Evolutionary conservation across 1,140 invertebrate species (phyloP).

Genomic region (Eupeodes corollae): DNA sequence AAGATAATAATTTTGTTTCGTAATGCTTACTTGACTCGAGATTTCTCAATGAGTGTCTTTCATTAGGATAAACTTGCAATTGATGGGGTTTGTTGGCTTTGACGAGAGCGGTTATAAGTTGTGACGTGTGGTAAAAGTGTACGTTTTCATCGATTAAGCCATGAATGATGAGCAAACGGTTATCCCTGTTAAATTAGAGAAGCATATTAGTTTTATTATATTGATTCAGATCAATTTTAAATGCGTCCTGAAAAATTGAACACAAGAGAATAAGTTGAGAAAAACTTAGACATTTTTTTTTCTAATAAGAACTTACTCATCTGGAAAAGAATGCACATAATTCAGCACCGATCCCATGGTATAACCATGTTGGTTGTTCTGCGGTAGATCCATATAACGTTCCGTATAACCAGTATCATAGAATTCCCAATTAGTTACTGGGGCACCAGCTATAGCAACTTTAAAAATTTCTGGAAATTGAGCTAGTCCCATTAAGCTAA

Average conservation of each 20-base stretch:
- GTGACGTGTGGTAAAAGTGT: slow-evolving; percentile 94
- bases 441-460: slow-evolving; percentile 88
- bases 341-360: slow-evolving; percentile 63
- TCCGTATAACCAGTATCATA: slow-evolving; percentile 89
- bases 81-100: slow-evolving; percentile 84
- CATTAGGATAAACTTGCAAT: slow-evolving; percentile 87
- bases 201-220: too few relatives aligned
- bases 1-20: slow-evolving; percentile 83
- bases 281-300: too few relatives aligned
- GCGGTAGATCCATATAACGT: slow-evolving; percentile 90
- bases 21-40: slow-evolving; percentile 92
- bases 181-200: slow-evolving; percentile 53
- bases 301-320: slow-evolving; percentile 55
- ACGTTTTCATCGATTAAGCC: slow-evolving; percentile 98
- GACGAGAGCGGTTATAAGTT: slow-evolving; percentile 79
- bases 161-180: slow-evolving; percentile 91
- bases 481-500: slow-evolving; percentile 74
- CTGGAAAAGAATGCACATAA: slow-evolving; percentile 76
- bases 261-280: neutral
- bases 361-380: slow-evolving; percentile 68
- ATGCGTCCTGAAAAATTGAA: too few relatives aligned
- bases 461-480: slow-evolving; percentile 76
- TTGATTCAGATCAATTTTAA: too few relatives aligned
- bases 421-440: slow-evolving; percentile 90
- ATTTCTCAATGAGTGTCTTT: slow-evolving; percentile 84